These are phyloP conservation scores for Lasioglossum malachurum DNA, from an alignment of 2,888 invertebrate genomes.

Conservation along the genomic window DNA sequence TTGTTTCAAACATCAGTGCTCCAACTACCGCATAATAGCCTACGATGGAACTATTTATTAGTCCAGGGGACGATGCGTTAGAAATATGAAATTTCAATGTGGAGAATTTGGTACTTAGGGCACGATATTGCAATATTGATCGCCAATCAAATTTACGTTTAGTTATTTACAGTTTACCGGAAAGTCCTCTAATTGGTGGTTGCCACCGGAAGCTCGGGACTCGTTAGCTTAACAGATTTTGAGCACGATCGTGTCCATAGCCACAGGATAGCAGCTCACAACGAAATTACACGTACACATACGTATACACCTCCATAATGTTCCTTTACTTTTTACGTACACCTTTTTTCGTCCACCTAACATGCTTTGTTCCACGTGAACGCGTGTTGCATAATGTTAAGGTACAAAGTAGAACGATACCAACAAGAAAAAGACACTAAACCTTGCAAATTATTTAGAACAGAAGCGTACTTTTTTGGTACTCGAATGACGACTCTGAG, in stretches of 20 bases:
- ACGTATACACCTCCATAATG: conserved; percentile 28
- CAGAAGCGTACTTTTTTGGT: no score
- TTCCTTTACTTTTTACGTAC: not conserved
- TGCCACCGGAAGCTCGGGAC: conserved; percentile 40
- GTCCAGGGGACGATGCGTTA: not conserved
- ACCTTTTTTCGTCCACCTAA: not conserved
- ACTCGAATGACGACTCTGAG: no score
- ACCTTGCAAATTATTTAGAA: not conserved
- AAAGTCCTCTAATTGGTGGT: conserved; percentile 35
- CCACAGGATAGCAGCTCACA: conserved; percentile 25
- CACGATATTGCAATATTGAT: not conserved
- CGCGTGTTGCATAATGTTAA: not conserved
- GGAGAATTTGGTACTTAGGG: not conserved
- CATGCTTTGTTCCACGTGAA: not conserved
- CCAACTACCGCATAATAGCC: not conserved
- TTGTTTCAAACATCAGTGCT: not conserved
- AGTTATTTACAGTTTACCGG: conserved; percentile 10
- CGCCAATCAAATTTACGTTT: not conserved
- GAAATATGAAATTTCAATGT: conserved; percentile 1
- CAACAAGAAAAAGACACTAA: not conserved
- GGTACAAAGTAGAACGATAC: not conserved
- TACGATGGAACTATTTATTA: not conserved
- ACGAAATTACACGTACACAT: not conserved
- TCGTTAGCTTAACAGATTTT: conserved; percentile 44
- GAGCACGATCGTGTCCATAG: not conserved